A percentile compares a stretch with the other conserved stretches of the same genome.
Evolutionary conservation across 2,113 vertebrate genomes (phyloP).

Genomic region (cat (Felis catus)): DNA sequence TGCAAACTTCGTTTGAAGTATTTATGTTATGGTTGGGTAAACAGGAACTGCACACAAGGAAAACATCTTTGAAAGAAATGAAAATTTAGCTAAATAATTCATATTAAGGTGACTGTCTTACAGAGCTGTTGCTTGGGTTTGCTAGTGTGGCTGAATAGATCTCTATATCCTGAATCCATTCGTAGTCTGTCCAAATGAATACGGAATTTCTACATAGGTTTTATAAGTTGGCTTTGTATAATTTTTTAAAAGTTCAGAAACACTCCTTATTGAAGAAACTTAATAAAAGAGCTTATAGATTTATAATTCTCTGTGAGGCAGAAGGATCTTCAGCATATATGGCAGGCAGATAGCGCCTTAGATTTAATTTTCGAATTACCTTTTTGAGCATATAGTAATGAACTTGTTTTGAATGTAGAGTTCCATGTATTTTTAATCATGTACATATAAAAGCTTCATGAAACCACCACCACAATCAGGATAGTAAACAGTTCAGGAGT

Average conservation of each 20-base stretch:
- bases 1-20: constrained; percentile 16
- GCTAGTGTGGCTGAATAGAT: neutral
- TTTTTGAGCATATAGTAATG: neutral
- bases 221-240: neutral
- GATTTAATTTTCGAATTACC: neutral
- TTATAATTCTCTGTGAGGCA: neutral
- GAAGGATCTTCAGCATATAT: neutral
- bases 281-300: neutral
- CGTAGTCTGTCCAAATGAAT: constrained; percentile 49
- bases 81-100: constrained; percentile 57
- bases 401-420: neutral
- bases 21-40: constrained; percentile 33
- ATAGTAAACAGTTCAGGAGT: neutral
- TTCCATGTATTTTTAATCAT: neutral
- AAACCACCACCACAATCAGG: neutral
- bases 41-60: neutral
- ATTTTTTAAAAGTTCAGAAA: constrained; percentile 50
- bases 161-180: constrained; percentile 20
- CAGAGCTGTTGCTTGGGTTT: constrained; percentile 2
- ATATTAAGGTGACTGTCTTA: constrained; percentile 30
- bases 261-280: neutral
- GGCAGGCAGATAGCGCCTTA: neutral
- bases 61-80: constrained; percentile 35
- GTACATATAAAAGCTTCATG: neutral
- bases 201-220: neutral